phyloP scores from a whole-genome alignment of 2,113 vertebrate genomes.

The Actinemys pallida region DNA sequence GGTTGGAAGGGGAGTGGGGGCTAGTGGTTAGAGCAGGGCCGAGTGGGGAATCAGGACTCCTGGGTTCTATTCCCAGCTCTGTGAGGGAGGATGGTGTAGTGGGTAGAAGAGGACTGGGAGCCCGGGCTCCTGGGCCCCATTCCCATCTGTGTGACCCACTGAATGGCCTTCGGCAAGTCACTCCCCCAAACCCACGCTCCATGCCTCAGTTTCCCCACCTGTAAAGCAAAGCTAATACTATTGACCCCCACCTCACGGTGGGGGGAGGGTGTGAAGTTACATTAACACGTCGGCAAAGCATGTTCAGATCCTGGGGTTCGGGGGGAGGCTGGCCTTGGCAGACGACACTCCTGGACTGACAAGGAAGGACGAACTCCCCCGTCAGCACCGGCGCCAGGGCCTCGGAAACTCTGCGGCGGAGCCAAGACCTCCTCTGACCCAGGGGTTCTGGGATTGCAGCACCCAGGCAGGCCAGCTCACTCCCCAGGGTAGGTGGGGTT shows the following conservation, averaged over 20 bases:
- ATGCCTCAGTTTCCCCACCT: background rate
- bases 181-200: background rate
- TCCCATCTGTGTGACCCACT: background rate
- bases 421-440: background rate
- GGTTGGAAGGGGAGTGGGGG: background rate
- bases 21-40: background rate
- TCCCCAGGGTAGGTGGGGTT: too few species aligned
- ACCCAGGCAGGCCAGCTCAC: background rate
- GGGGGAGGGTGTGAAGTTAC: too few species aligned
- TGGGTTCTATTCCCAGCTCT: background rate
- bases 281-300: background rate
- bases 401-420: fast-evolving
- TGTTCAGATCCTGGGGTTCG: background rate
- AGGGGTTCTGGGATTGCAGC: fast-evolving
- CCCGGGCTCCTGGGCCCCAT: background rate
- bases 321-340: too few species aligned
- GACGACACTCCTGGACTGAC: background rate
- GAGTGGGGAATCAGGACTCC: background rate
- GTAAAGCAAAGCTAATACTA: background rate
- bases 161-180: background rate
- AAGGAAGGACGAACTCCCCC: background rate
- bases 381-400: background rate
- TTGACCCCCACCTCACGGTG: background rate
- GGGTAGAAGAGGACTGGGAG: background rate
- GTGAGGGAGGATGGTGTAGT: background rate